These are phyloP conservation scores for Oeneis ivallda DNA, from an alignment of 2,888 invertebrate species.

Conservation along the genomic window DNA sequence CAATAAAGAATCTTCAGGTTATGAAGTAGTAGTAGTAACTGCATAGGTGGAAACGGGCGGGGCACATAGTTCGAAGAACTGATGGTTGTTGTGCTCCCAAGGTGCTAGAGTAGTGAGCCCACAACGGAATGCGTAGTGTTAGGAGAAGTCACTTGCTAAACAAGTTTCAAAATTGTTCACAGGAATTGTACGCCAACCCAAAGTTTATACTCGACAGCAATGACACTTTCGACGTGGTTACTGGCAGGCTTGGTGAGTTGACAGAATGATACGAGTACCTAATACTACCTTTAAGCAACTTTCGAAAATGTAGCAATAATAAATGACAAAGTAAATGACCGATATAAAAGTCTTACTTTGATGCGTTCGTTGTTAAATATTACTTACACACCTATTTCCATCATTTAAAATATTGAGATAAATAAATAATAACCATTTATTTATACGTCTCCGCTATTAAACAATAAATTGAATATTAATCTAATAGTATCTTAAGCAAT, in stretches of 20 bases:
- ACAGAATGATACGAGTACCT: constrained; percentile 6
- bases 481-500: too few species aligned
- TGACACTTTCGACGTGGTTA: constrained; percentile 90
- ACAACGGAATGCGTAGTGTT: background rate
- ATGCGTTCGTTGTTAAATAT: background rate
- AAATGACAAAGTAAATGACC: too few species aligned
- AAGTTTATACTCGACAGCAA: constrained; percentile 90
- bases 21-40: too few species aligned
- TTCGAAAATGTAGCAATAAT: constrained; percentile 7
- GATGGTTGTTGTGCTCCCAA: too few species aligned
- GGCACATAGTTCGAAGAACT: too few species aligned
- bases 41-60: too few species aligned
- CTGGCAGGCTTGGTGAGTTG: constrained; percentile 92
- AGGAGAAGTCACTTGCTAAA: constrained; percentile 19
- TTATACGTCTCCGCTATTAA: too few species aligned
- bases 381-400: background rate
- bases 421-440: too few species aligned
- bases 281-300: background rate
- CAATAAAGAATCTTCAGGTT: too few species aligned
- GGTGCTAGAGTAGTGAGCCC: too few species aligned
- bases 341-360: background rate
- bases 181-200: constrained; percentile 89
- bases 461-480: too few species aligned
- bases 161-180: constrained; percentile 54
- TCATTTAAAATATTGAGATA: background rate